phyloP scores from a whole-genome alignment of 1,140 invertebrate species.

The Aleiodes sp. region DNA sequence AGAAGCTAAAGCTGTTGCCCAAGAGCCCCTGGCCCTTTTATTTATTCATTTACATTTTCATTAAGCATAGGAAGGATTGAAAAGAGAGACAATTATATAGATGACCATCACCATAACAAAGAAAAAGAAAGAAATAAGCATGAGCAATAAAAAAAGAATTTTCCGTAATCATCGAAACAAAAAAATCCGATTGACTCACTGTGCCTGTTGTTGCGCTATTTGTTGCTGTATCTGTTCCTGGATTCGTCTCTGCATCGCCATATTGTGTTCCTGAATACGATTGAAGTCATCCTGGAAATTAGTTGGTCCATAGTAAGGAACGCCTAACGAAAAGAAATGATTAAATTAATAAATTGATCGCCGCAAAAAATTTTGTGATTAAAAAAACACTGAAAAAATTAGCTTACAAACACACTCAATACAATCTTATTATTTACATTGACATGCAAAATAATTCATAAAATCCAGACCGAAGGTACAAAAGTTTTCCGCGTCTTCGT shows the following conservation, averaged over 20 bases:
- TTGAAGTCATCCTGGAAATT: conserved; percentile 36
- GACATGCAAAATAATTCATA: background rate
- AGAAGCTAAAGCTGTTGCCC: conserved; percentile 34
- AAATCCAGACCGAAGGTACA: background rate
- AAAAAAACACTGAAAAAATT: background rate
- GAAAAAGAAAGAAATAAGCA: background rate
- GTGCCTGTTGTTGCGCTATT: conserved; percentile 45
- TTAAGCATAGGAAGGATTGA: background rate
- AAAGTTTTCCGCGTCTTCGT: background rate
- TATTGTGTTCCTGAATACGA: conserved; percentile 35
- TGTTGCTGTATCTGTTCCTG: conserved; percentile 42
- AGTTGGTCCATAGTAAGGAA: background rate
- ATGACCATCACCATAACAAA: conserved; percentile 19
- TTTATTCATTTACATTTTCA: no score
- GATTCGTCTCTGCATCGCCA: conserved; percentile 39
- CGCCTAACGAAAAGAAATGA: background rate
- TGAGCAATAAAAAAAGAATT: background rate
- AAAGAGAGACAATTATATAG: conserved; percentile 15
- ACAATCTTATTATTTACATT: background rate
- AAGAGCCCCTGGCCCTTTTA: conserved; percentile 28
- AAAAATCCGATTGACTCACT: no score
- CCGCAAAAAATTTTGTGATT: no score
- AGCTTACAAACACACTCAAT: background rate
- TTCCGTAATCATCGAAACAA: background rate
- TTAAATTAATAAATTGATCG: background rate